phyloP scores from a whole-genome alignment of 1,140 invertebrate species.

The Cherax quadricarinatus region DNA sequence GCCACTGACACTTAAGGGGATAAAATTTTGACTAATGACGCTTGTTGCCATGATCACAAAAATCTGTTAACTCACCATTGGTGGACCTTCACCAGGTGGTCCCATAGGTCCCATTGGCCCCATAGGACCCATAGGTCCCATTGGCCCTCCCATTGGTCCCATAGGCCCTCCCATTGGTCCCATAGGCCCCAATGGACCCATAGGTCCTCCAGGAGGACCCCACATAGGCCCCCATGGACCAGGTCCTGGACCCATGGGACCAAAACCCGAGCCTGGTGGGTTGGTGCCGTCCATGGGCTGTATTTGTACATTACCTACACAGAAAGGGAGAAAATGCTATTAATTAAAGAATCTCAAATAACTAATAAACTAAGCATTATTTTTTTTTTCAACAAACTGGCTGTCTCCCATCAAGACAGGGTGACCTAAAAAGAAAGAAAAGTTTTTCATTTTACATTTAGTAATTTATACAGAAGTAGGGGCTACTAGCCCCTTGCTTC shows the following conservation, averaged over 20 bases:
- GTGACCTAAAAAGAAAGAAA: no score
- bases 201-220: constrained; percentile 68
- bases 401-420: no score
- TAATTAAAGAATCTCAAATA: no score
- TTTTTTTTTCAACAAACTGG: no score
- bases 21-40: no score
- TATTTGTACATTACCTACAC: constrained; percentile 43
- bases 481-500: no score
- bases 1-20: no score
- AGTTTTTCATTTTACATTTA: no score
- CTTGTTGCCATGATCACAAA: background rate
- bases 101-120: constrained; percentile 72
- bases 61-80: constrained; percentile 51
- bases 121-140: constrained; percentile 73
- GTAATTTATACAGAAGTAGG: no score
- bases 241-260: constrained; percentile 50
- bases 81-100: constrained; percentile 68
- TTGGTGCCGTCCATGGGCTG: constrained; percentile 41
- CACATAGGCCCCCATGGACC: constrained; percentile 72
- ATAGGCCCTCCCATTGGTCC: constrained; percentile 78
- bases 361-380: no score
- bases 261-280: constrained; percentile 50
- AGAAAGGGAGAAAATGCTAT: background rate
- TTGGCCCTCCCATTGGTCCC: constrained; percentile 66
- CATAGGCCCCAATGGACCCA: constrained; percentile 80